A percentile compares a stretch with the other conserved stretches of the same genome.
phyloP scores from a whole-genome alignment of 2,888 invertebrate species.

The Beris morrisii region DNA sequence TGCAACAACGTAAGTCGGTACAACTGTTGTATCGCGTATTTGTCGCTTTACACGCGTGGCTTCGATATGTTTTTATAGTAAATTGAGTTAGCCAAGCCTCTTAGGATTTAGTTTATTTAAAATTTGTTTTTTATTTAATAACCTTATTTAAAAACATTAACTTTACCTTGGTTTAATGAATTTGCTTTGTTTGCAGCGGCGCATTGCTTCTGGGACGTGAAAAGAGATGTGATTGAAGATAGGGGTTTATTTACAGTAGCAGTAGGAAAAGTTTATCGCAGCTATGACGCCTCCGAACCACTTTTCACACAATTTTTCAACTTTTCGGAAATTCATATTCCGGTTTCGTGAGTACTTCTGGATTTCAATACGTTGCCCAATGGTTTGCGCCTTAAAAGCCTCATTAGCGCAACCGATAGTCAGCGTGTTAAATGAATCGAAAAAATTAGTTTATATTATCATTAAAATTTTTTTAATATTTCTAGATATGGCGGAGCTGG shows the following conservation, averaged over 20 bases:
- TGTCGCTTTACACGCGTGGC: no score
- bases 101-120: no score
- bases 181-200: conserved; percentile 33
- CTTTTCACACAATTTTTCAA: conserved; percentile 35
- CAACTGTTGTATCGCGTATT: no score
- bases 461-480: background rate
- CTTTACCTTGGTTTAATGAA: background rate
- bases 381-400: no score
- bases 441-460: no score
- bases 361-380: background rate
- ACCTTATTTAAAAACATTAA: no score
- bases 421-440: no score
- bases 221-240: background rate
- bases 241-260: background rate
- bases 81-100: no score
- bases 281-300: conserved; percentile 34
- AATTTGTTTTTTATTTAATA: no score
- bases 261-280: conserved; percentile 25
- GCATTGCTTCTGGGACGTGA: conserved; percentile 39
- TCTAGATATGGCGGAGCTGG: conserved; percentile 40
- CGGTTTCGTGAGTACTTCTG: conserved; percentile 32
- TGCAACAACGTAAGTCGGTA: no score
- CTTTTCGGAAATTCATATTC: conserved; percentile 38
- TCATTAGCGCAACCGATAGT: no score
- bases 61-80: no score